phyloP scores from a whole-genome alignment of 2,113 vertebrate genomes.

The Acanthochromis polyacanthus region DNA sequence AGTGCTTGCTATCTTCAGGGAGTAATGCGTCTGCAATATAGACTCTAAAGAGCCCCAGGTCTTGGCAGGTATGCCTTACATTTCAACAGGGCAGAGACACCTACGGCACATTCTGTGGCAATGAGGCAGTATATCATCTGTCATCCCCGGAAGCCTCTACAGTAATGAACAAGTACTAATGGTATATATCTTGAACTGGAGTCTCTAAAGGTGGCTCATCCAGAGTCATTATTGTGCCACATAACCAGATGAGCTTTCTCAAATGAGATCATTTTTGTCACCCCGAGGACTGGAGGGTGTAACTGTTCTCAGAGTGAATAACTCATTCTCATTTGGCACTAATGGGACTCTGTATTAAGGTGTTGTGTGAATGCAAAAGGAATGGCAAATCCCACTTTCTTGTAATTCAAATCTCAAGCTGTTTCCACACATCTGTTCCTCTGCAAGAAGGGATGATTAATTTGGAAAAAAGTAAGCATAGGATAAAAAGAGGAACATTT shows the following conservation, averaged over 20 bases:
- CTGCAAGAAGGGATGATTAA: constrained; percentile 19
- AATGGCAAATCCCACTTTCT: constrained; percentile 66
- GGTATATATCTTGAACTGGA: constrained; percentile 69
- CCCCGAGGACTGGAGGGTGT: constrained; percentile 69
- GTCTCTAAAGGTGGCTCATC: constrained; percentile 74
- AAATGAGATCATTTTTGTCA: constrained; percentile 76
- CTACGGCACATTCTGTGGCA: constrained; percentile 54
- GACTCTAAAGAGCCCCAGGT: constrained; percentile 57
- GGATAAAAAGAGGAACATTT: constrained; percentile 39
- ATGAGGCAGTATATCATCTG: constrained; percentile 65
- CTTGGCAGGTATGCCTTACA: constrained; percentile 69
- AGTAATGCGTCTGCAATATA: constrained; percentile 63
- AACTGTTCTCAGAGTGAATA: constrained; percentile 65
- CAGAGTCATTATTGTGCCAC: constrained; percentile 73
- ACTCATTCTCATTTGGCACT: constrained; percentile 72
- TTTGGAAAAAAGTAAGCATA: constrained; percentile 13
- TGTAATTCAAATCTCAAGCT: constrained; percentile 73
- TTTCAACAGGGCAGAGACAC: constrained; percentile 59
- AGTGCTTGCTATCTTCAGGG: constrained; percentile 47
- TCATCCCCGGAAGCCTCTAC: constrained; percentile 64
- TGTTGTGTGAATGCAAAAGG: constrained; percentile 65
- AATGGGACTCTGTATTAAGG: constrained; percentile 73
- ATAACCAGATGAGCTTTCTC: constrained; percentile 74
- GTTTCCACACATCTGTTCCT: constrained; percentile 74
- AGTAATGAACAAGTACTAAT: constrained; percentile 79